Conservation (phyloP, 2,888 invertebrate species). For the Spodoptera exigua region DNA sequence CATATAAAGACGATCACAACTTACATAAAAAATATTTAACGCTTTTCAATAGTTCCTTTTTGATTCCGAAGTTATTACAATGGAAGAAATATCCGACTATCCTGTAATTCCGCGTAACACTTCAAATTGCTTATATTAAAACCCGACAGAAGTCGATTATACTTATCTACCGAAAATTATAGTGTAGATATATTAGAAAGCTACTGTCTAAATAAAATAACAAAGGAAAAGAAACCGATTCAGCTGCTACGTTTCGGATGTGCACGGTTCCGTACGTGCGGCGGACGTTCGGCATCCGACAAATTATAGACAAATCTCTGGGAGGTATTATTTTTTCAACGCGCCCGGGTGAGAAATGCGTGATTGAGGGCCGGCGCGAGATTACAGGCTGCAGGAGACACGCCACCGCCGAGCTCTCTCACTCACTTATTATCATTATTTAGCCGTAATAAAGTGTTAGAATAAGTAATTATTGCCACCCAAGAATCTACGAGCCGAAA, state of each 20-base stretch:
- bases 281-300: conserved; percentile 78
- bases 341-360: conserved; percentile 88
- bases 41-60: conserved; percentile 9
- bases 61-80: conserved; percentile 9
- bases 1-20: conserved; percentile 17
- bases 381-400: conserved; percentile 84
- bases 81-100: conserved; percentile 17
- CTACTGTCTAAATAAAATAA: conserved; percentile 80
- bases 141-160: conserved; percentile 48
- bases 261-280: conserved; percentile 54
- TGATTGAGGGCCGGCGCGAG: conserved; percentile 87
- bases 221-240: conserved; percentile 73
- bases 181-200: conserved; percentile 73
- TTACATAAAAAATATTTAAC: conserved; percentile 1
- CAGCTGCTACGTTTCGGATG: conserved; percentile 66
- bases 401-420: conserved; percentile 84
- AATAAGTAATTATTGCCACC: conserved; percentile 84
- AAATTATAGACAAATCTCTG: conserved; percentile 88
- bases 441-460: conserved; percentile 86
- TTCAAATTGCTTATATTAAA: conserved; percentile 53
- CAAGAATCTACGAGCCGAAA: conserved; percentile 61
- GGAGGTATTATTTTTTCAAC: conserved; percentile 89
- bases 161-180: conserved; percentile 68
- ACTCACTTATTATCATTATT: conserved; percentile 85
- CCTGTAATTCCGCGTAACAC: conserved; percentile 48